Percentiles rank a stretch among this genome's conserved stretches.
Evolutionary conservation across 1,140 invertebrate genomes (phyloP).

Genomic region (Drepana arcuata): DNA sequence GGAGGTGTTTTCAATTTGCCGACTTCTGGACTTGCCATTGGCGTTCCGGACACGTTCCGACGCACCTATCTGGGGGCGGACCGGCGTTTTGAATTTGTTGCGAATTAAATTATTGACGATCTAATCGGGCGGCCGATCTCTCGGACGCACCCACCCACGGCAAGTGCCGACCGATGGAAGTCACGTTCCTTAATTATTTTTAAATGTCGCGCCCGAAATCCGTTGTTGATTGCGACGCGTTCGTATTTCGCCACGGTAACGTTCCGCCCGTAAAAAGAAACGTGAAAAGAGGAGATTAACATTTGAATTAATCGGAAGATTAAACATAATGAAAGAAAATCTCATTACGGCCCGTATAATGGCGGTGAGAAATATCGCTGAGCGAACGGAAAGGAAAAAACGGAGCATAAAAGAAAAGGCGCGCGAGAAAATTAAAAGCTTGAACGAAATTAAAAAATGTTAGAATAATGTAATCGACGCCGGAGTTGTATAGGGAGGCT

Average conservation of each 20-base stretch:
- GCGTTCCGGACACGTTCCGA: slow-evolving; percentile 59
- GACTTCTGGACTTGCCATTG: slow-evolving; percentile 53
- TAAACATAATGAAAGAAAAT: slow-evolving; percentile 72
- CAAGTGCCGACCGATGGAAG: slow-evolving; percentile 15
- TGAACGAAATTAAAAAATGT: slow-evolving; percentile 68
- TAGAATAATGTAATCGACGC: slow-evolving; percentile 70
- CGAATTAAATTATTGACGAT: slow-evolving; percentile 68
- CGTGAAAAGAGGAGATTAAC: slow-evolving; percentile 64
- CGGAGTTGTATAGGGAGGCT: slow-evolving; percentile 40
- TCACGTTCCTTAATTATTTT: slow-evolving; percentile 65
- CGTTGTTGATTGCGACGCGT: slow-evolving; percentile 29
- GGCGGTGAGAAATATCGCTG: slow-evolving; percentile 64
- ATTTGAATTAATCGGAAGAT: slow-evolving; percentile 72
- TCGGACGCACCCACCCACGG: slow-evolving; percentile 18
- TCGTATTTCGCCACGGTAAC: slow-evolving; percentile 38
- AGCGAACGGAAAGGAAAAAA: slow-evolving; percentile 48
- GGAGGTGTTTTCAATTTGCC: slow-evolving; percentile 70
- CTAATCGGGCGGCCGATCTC: slow-evolving; percentile 48
- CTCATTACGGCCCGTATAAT: slow-evolving; percentile 67
- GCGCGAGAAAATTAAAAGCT: slow-evolving; percentile 64
- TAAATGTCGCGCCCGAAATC: slow-evolving; percentile 41
- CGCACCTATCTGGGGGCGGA: slow-evolving; percentile 51
- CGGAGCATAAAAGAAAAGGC: slow-evolving; percentile 57
- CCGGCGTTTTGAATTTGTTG: slow-evolving; percentile 61
- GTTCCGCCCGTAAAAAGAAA: slow-evolving; percentile 41